These are phyloP conservation scores for Hippocampus abdominalis DNA, from an alignment of 2,113 vertebrate species.

Conservation along the genomic window DNA sequence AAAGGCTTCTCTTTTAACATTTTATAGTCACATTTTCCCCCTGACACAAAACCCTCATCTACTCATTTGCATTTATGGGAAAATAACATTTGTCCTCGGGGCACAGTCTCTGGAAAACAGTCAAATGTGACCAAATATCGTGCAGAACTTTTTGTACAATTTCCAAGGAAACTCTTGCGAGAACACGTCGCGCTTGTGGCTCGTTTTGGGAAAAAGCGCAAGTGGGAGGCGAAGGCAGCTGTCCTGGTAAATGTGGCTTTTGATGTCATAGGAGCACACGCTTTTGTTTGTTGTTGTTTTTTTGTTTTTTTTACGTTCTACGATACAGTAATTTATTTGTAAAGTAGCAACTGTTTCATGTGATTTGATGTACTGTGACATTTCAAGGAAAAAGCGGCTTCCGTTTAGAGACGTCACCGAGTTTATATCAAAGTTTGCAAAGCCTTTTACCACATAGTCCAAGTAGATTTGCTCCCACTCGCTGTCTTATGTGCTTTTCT, in stretches of 20 bases:
- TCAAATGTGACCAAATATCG: background rate
- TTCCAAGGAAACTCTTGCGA: background rate
- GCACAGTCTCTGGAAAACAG: background rate
- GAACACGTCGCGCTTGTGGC: constrained; percentile 16
- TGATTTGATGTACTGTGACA: constrained; percentile 59
- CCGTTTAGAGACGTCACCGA: constrained; percentile 44
- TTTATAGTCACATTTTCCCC: background rate
- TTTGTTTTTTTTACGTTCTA: constrained; percentile 54
- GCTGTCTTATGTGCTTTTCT: constrained; percentile 44
- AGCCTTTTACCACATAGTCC: constrained; percentile 56
- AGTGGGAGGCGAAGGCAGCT: constrained; percentile 54
- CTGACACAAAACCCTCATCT: background rate
- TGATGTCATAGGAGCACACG: constrained; percentile 42
- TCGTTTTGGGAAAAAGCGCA: constrained; percentile 30
- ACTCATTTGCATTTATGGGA: background rate
- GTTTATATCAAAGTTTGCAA: constrained; percentile 59
- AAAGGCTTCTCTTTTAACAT: background rate
- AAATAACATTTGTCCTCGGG: background rate
- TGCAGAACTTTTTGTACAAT: background rate
- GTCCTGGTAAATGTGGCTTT: constrained; percentile 53
- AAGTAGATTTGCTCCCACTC: constrained; percentile 50
- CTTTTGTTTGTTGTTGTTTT: constrained; percentile 8
- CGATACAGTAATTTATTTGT: constrained; percentile 68
- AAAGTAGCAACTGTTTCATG: constrained; percentile 58
- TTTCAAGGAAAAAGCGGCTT: constrained; percentile 52